phyloP scores from a whole-genome alignment of 2,888 invertebrate genomes.

The Ectropis crepuscularia region DNA sequence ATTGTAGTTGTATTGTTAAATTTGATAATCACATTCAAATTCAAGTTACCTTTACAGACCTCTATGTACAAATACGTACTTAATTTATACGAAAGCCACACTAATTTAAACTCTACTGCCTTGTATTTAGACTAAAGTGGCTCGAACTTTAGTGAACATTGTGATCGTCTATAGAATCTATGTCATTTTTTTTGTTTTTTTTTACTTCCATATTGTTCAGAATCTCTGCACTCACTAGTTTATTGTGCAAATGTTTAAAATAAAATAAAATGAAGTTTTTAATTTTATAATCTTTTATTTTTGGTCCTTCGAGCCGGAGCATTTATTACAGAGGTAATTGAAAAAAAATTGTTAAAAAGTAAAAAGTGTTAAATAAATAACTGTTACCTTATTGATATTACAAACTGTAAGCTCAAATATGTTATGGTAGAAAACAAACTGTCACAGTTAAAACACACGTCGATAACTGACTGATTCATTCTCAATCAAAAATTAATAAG shows the following conservation, averaged over 20 bases:
- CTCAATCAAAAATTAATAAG: constrained; percentile 48
- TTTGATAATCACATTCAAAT: constrained; percentile 13
- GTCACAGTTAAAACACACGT: constrained; percentile 17
- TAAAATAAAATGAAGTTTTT: constrained; percentile 46
- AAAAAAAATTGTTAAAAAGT: too few relatives aligned
- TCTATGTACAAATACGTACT: constrained; percentile 53
- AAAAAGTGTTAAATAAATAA: too few relatives aligned
- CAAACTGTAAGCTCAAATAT: not conserved
- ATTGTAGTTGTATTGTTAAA: constrained; percentile 13
- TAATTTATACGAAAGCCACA: constrained; percentile 45
- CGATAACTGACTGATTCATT: constrained; percentile 42
- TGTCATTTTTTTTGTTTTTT: constrained; percentile 38
- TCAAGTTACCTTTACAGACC: constrained; percentile 40
- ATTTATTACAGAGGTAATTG: too few relatives aligned
- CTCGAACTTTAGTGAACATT: constrained; percentile 42
- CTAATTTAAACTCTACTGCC: constrained; percentile 36
- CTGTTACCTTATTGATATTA: not conserved
- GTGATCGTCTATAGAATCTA: constrained; percentile 51
- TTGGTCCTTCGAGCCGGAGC: constrained; percentile 20
- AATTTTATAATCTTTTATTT: constrained; percentile 27
- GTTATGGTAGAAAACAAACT: constrained; percentile 6
- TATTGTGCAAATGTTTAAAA: constrained; percentile 58
- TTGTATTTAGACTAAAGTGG: constrained; percentile 43
- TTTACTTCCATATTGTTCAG: constrained; percentile 51
- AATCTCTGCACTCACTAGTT: constrained; percentile 68